A percentile compares a stretch with the other conserved stretches of the same genome.
Evolutionary conservation across 2,888 invertebrate species (phyloP).

Genomic region (Coecobrya sp.): DNA sequence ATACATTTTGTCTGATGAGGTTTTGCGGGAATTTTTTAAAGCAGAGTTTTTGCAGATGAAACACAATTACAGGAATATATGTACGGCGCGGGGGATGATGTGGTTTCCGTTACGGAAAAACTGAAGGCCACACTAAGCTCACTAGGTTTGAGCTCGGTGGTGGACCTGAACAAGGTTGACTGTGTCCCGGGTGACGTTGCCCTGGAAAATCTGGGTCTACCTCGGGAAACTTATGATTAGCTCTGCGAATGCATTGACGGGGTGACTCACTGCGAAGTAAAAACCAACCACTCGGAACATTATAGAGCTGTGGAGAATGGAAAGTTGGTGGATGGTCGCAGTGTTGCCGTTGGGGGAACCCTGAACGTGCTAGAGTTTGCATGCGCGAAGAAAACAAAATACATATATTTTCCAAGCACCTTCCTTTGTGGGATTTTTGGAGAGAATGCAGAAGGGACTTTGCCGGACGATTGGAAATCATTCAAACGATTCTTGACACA

Average conservation of each 20-base stretch:
- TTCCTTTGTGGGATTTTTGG: slow-evolving; percentile 28
- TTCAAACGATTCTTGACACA: no score
- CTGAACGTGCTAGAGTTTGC: slow-evolving; percentile 76
- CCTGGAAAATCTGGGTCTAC: neutral
- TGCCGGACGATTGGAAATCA: slow-evolving; percentile 71
- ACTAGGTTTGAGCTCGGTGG: neutral
- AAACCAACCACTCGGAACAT: slow-evolving; percentile 73
- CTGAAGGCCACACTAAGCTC: neutral
- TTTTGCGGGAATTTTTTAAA: no score
- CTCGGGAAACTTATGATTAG: slow-evolving; percentile 32
- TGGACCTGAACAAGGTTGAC: neutral
- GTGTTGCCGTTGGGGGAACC: slow-evolving; percentile 69
- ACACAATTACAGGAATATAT: no score
- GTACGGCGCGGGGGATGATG: no score
- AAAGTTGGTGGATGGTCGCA: slow-evolving; percentile 51
- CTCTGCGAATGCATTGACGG: slow-evolving; percentile 69
- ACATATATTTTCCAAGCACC: slow-evolving; percentile 72
- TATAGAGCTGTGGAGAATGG: slow-evolving; percentile 65
- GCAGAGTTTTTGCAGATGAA: no score
- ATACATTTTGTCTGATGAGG: no score
- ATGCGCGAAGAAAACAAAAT: slow-evolving; percentile 56
- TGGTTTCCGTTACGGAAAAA: no score
- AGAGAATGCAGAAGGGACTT: slow-evolving; percentile 15
- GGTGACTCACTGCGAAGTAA: slow-evolving; percentile 78
- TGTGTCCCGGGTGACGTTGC: neutral